These are phyloP conservation scores for Tinea pellionella DNA, from an alignment of 2,888 invertebrate species.

Conservation along the genomic window DNA sequence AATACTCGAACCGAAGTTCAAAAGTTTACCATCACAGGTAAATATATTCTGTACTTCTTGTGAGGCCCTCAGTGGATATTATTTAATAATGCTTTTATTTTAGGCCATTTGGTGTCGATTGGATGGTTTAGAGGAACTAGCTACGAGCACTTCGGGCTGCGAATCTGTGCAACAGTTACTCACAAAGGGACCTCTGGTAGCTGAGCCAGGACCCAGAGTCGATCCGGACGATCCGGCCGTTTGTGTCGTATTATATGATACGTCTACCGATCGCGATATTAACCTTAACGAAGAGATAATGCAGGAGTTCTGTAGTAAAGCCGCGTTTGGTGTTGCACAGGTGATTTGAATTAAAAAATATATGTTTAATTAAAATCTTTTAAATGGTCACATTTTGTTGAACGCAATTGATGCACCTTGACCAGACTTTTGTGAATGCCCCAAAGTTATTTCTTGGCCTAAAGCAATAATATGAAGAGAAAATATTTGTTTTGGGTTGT, in stretches of 20 bases:
- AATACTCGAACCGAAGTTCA: slow-evolving; percentile 73
- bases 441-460: too few species aligned
- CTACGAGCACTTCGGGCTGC: slow-evolving; percentile 38
- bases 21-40: slow-evolving; percentile 76
- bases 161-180: slow-evolving; percentile 46
- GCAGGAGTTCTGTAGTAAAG: slow-evolving; percentile 56
- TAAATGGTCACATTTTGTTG: background rate
- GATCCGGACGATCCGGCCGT: slow-evolving; percentile 60
- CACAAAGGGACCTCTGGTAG: slow-evolving; percentile 68
- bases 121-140: slow-evolving; percentile 75
- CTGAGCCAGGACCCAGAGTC: slow-evolving; percentile 53
- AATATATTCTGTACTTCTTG: background rate
- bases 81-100: background rate
- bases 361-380: background rate
- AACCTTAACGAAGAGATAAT: slow-evolving; percentile 73
- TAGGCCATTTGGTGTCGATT: slow-evolving; percentile 77
- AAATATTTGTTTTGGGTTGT: too few species aligned
- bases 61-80: background rate
- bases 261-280: slow-evolving; percentile 71
- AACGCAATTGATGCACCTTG: too few species aligned
- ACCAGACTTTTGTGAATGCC: too few species aligned
- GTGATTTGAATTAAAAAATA: slow-evolving; percentile 20
- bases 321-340: slow-evolving; percentile 46
- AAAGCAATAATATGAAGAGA: too few species aligned
- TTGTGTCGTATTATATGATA: slow-evolving; percentile 73